These are phyloP conservation scores for Holotrichia oblita DNA, from an alignment of 1,140 invertebrate genomes.

Conservation along the genomic window DNA sequence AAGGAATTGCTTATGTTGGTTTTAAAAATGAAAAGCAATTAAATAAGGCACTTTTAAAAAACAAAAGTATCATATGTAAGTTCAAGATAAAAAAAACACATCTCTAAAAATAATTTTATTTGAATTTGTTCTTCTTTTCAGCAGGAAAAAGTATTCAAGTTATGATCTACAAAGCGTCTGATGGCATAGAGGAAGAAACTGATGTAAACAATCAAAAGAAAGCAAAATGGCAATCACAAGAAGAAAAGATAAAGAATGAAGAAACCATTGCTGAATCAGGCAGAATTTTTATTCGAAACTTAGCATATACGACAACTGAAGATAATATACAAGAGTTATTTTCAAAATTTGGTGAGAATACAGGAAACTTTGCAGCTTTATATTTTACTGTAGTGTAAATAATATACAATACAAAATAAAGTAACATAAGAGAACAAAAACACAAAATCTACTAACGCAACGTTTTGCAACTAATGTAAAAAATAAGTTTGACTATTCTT, in stretches of 20 bases:
- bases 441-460: too few species aligned
- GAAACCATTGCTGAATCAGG: slow-evolving; percentile 91
- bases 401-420: too few species aligned
- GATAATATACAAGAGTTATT: slow-evolving; percentile 87
- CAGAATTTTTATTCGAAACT: slow-evolving; percentile 93
- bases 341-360: too few species aligned
- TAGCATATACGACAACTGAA: slow-evolving; percentile 89
- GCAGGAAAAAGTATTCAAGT: slow-evolving; percentile 74
- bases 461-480: too few species aligned
- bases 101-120: slow-evolving; percentile 89
- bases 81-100: slow-evolving; percentile 70
- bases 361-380: too few species aligned
- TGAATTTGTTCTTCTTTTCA: slow-evolving; percentile 67
- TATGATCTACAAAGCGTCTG: slow-evolving; percentile 61
- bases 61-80: slow-evolving; percentile 86
- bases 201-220: slow-evolving; percentile 60
- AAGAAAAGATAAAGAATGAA: slow-evolving; percentile 75
- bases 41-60: slow-evolving; percentile 83
- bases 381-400: too few species aligned
- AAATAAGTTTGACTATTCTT: too few species aligned
- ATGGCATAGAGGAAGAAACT: slow-evolving; percentile 63
- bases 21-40: slow-evolving; percentile 86
- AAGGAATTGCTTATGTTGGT: slow-evolving; percentile 90
- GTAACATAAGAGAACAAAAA: too few species aligned
- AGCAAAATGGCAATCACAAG: slow-evolving; percentile 76